Evolutionary conservation across 2,113 vertebrate species (phyloP).

Genomic region (Grammomys dolichurus): DNA sequence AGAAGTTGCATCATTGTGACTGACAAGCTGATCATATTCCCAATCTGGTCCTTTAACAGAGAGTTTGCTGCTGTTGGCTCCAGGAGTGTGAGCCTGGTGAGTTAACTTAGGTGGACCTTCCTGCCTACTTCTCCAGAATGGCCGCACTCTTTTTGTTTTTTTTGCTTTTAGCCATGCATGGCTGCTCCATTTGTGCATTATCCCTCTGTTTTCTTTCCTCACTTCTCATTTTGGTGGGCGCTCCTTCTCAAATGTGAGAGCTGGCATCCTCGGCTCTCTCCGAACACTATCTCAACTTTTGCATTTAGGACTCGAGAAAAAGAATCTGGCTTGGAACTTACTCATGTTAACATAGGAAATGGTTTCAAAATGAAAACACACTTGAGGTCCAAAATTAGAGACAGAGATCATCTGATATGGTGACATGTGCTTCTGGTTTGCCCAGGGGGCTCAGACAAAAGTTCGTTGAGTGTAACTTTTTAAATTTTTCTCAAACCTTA

Average conservation of each 20-base stretch:
- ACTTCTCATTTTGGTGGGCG: background rate
- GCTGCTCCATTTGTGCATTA: background rate
- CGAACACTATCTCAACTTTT: background rate
- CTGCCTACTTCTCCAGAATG: background rate
- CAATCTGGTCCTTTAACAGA: background rate
- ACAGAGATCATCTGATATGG: background rate
- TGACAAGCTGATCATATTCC: background rate
- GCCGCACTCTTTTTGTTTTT: background rate
- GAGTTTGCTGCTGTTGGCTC: background rate
- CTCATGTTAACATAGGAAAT: background rate
- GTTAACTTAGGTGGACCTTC: background rate
- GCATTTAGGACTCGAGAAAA: slow-evolving; percentile 15
- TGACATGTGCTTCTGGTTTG: background rate
- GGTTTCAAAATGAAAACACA: background rate
- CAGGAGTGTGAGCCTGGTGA: background rate
- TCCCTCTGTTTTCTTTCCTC: background rate
- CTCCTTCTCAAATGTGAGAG: background rate
- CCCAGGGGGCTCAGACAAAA: background rate
- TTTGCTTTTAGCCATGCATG: background rate
- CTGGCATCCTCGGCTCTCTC: background rate
- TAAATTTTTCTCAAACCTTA: no score
- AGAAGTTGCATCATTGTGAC: background rate
- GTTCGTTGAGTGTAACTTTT: background rate
- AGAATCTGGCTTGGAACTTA: background rate
- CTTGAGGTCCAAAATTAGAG: background rate